Evolutionary conservation across 1,140 invertebrate species (phyloP), one percentile per base, ranked within the genome.

Genomic region (Plectrocnemia conspersa): DNA sequence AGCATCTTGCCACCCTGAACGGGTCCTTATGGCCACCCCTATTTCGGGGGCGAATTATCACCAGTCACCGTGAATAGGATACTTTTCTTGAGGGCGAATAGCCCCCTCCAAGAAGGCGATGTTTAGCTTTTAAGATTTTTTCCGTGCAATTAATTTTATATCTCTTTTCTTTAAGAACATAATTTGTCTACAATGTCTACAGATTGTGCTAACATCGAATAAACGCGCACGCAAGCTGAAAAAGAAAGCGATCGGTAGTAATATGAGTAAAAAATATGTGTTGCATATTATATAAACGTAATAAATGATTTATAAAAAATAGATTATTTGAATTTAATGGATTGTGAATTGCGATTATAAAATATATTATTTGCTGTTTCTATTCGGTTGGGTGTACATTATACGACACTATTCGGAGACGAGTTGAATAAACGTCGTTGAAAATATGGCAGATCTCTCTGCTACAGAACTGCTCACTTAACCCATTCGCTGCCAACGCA

Each of bases 121-220:
- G 57, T 13, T 50, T 27, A 36, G 53, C 58, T 60, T 60, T 60
- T 60, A 60, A 42, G 48, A 56, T 60, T 60, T 60, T 60, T 60
- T 60, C 58, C 58, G 25, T 56, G 49, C 58, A 56, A 60, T 60
- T 60, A 60, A 60, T 60, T 60, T 55, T 60, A 60, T 60, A 60
- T 60, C 58, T 60, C 49, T 25, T 56, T 54, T 29, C 58, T 56
- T 60, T 60, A 60, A 60, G 58, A 56, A 60, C 56, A 60, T 60
- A 60, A 60, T 60, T 60, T 56, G 58, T 60, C 53, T 56, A 60
- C 58, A 60, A 60, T 60, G 58, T 33, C 46, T 44, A 42, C 42
- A 50, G 57, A 60, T 60, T 56, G 47, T 36, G 48, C 52, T 46
- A 46, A 56, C 53, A 56, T 55, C 46, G 42, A 19, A 33, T 45